Evolutionary conservation across 2,113 vertebrate genomes (phyloP).

Genomic region (Axis porcinus): DNA sequence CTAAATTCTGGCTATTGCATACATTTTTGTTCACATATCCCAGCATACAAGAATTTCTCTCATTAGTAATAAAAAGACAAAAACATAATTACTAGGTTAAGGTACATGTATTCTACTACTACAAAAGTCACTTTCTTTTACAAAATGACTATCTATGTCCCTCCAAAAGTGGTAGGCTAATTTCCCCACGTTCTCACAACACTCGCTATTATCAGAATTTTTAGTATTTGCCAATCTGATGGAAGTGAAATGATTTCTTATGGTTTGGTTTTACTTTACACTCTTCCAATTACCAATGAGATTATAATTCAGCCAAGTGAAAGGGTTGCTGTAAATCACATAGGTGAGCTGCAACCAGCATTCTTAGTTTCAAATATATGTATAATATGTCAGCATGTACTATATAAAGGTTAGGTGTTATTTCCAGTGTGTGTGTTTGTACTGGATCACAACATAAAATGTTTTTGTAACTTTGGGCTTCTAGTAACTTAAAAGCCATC

Average conservation of each 20-base stretch:
- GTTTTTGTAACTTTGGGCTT: neutral
- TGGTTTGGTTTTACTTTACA: neutral
- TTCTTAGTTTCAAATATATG: neutral
- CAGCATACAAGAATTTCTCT: neutral
- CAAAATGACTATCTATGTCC: conserved; percentile 15
- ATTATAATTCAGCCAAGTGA: neutral
- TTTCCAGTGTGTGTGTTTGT: neutral
- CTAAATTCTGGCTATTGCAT: neutral
- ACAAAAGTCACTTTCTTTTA: neutral
- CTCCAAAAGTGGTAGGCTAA: neutral
- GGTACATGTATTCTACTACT: neutral
- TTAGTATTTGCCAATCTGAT: neutral
- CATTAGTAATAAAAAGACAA: neutral
- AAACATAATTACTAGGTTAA: neutral
- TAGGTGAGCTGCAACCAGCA: neutral
- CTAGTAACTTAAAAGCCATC: neutral
- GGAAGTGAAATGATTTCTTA: conserved; percentile 10
- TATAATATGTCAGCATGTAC: neutral
- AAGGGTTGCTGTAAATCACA: neutral
- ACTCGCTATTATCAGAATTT: neutral
- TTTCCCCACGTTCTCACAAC: neutral
- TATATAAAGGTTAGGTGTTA: neutral
- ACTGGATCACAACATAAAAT: neutral
- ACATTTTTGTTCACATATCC: neutral
- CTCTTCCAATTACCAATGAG: neutral